Conservation (phyloP, 92 coral and sea anemone species). For the Ricordea florida region DNA sequence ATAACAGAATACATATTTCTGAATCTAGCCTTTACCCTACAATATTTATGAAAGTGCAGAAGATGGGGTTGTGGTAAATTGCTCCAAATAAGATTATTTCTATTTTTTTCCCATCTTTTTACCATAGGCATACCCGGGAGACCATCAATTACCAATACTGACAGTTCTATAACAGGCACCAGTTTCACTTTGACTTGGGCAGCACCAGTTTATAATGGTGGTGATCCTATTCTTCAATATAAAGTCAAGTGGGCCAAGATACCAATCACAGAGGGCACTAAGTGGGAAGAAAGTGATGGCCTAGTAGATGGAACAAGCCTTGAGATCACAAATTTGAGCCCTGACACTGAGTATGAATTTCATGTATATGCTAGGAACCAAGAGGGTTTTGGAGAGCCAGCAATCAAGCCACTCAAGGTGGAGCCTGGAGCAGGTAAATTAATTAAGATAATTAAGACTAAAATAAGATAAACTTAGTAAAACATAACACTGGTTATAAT, state of each 20-base stretch:
- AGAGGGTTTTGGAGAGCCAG: constrained; percentile 42
- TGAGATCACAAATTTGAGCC: constrained; percentile 4
- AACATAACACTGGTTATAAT: too few species aligned
- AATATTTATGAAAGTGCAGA: too few species aligned
- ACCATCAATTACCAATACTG: constrained; percentile 36
- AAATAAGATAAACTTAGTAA: too few species aligned
- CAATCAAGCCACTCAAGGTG: constrained; percentile 18
- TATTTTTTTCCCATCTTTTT: too few species aligned
- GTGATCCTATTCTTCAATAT: constrained; percentile 27
- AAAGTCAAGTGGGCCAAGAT: constrained; percentile 44
- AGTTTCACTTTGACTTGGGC: constrained; percentile 39
- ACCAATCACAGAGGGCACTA: not conserved
- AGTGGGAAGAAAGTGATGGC: too few species aligned
- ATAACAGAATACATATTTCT: not conserved
- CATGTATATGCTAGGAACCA: constrained; percentile 25
- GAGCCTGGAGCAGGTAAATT: too few species aligned
- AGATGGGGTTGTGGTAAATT: too few species aligned
- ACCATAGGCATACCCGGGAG: constrained; percentile 51
- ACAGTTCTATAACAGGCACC: not conserved
- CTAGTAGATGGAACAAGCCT: not conserved
- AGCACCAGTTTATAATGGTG: constrained; percentile 45
- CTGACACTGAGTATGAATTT: constrained; percentile 33
- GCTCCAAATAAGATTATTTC: too few species aligned
- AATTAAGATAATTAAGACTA: too few species aligned
- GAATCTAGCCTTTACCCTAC: not conserved